Percentiles rank a stretch among this genome's conserved stretches.
Conservation (phyloP, 2,888 invertebrate genomes). For the Escarpia spicata region DNA sequence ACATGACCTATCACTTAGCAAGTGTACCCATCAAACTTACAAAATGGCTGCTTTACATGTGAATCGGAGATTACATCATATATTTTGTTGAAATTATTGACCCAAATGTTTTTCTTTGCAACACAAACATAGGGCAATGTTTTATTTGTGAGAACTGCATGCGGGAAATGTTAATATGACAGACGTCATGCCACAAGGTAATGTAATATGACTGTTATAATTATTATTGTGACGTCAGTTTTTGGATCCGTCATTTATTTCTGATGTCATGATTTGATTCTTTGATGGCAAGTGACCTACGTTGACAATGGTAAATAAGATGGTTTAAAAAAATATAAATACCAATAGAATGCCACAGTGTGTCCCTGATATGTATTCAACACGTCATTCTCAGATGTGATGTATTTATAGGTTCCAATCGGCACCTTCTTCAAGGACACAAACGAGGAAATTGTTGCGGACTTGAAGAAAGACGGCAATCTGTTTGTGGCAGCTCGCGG, state of each 20-base stretch:
- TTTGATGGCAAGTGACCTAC: too few species aligned
- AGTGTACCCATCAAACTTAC: not conserved
- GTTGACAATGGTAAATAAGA: too few species aligned
- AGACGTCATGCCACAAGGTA: too few species aligned
- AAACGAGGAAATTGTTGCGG: conserved; percentile 74
- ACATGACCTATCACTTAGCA: not conserved
- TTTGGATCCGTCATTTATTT: too few species aligned
- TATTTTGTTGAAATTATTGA: not conserved
- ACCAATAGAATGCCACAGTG: too few species aligned
- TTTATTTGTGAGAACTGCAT: not conserved
- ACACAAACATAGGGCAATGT: not conserved
- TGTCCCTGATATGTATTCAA: too few species aligned
- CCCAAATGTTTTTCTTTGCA: not conserved
- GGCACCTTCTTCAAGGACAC: conserved; percentile 76
- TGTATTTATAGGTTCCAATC: conserved; percentile 36
- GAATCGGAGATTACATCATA: not conserved
- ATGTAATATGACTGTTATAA: too few species aligned
- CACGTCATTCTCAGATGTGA: not conserved
- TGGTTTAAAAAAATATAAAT: too few species aligned
- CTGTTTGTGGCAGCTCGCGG: conserved; percentile 94
- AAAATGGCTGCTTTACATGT: not conserved
- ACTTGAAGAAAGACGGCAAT: conserved; percentile 74
- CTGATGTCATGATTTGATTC: too few species aligned
- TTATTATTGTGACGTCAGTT: too few species aligned
- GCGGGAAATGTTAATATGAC: too few species aligned